Conservation (phyloP, 1,140 invertebrate genomes). For the Gonioctena quinquepunctata region DNA sequence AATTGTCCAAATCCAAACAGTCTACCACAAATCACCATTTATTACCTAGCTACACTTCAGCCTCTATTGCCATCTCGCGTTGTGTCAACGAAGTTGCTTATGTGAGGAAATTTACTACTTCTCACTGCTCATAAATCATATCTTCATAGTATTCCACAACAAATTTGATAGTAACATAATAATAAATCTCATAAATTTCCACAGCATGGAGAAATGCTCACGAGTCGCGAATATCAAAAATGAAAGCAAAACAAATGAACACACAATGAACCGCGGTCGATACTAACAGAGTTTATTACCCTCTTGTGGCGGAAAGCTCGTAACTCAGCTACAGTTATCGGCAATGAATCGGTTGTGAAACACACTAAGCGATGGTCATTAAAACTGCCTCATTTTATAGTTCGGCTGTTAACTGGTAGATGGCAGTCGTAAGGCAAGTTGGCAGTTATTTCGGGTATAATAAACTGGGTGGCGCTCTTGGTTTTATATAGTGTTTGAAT, state of each 20-base stretch:
- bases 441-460: slow-evolving; percentile 6
- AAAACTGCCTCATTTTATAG: slow-evolving; percentile 31
- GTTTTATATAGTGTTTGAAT: not conserved
- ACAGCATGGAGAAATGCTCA: not conserved
- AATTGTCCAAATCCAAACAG: no score
- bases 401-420: slow-evolving; percentile 34
- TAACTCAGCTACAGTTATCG: slow-evolving; percentile 6
- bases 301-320: not conserved
- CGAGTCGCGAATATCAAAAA: not conserved
- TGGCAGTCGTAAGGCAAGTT: slow-evolving; percentile 16
- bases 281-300: not conserved
- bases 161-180: not conserved
- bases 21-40: no score
- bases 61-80: slow-evolving; percentile 13
- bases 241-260: not conserved
- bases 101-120: not conserved
- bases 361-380: slow-evolving; percentile 18
- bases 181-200: not conserved
- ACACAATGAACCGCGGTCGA: not conserved
- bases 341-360: slow-evolving; percentile 16
- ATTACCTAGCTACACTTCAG: not conserved
- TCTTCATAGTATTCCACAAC: not conserved
- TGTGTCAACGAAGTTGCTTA: not conserved
- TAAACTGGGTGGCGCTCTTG: not conserved
- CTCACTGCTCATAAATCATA: not conserved